phyloP scores from a whole-genome alignment of 2,113 vertebrate genomes.

The Hyla sarda region DNA sequence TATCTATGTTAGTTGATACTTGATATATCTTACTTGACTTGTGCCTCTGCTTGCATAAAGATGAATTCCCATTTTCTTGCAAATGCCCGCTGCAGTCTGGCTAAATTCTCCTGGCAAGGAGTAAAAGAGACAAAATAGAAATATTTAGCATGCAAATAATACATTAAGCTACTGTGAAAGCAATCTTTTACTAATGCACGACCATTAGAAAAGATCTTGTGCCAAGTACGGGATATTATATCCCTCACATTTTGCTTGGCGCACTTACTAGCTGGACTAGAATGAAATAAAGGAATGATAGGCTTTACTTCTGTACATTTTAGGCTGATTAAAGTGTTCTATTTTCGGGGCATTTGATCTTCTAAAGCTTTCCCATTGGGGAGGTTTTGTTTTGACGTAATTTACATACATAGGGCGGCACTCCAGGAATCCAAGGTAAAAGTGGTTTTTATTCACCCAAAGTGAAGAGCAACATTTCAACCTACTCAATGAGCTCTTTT shows the following conservation, averaged over 20 bases:
- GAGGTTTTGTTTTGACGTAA: neutral
- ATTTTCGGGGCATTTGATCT: neutral
- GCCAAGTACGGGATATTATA: constrained; percentile 4
- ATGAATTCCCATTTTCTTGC: constrained; percentile 98
- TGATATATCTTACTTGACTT: constrained; percentile 87
- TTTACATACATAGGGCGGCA: too few species aligned
- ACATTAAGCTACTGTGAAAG: neutral
- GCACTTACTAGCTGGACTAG: neutral
- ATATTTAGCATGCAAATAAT: constrained; percentile 34
- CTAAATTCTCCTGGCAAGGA: constrained; percentile 89
- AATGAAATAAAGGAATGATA: neutral
- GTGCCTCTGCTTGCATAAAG: constrained; percentile 97
- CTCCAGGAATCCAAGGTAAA: too few species aligned
- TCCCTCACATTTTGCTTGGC: constrained; percentile 1
- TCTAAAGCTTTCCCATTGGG: neutral
- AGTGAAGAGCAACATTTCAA: too few species aligned
- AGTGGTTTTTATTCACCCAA: too few species aligned
- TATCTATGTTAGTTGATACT: neutral
- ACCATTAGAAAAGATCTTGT: neutral
- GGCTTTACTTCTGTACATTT: constrained; percentile 21
- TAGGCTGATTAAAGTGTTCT: neutral
- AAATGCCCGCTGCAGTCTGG: constrained; percentile 93
- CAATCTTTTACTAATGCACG: constrained; percentile 21
- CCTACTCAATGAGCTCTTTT: too few species aligned
- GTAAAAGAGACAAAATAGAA: constrained; percentile 60